Evolutionary conservation across 1,140 invertebrate genomes (phyloP), one percentile per base, ranked within the genome.

Genomic region (Littorina saxatilis): DNA sequence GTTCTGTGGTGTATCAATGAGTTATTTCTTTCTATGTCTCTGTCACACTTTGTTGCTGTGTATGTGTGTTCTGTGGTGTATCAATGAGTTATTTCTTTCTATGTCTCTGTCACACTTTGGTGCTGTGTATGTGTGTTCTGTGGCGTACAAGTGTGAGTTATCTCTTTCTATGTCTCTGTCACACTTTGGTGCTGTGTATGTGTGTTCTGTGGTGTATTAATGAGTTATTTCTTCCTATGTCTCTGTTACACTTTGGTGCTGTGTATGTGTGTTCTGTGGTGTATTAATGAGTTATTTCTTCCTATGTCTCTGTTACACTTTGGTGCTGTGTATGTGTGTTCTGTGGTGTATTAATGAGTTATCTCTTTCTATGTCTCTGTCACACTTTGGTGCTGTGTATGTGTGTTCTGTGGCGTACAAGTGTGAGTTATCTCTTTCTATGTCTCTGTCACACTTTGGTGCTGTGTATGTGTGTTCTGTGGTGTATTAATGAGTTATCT

Each of bases 121-220:
- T 27, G 68, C 63, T 20, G 80, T 90, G 13, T 84, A n/a, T n/a
- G n/a, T n/a, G n/a, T 83, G 35, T 88, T 89, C 77, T 86, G 81
- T 85, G 83, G 90, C 80, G 87, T 84, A 11, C 74, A 80, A 76
- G 82, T 52, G 87, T 88, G 76, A 83, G 85, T 80, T 50, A n/a
- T 39, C 35, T 32, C 35, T 61, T 11, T 32, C n/a, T n/a, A n/a
- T n/a, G n/a, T n/a, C n/a, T n/a, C n/a, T n/a, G n/a, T n/a, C n/a
- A n/a, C n/a, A n/a, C n/a, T n/a, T n/a, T n/a, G n/a, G n/a, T n/a
- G n/a, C n/a, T n/a, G n/a, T n/a, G n/a, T n/a, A n/a, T n/a, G n/a
- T 35, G 15, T n/a, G 39, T 58, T 58, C 9, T 58, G 55, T 58
- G 55, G 20, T 13, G 55, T 23, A 3, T 23, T 15, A n/a, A 5